phyloP scores from a whole-genome alignment of 2,888 invertebrate genomes.

The Apotomis turbidana region DNA sequence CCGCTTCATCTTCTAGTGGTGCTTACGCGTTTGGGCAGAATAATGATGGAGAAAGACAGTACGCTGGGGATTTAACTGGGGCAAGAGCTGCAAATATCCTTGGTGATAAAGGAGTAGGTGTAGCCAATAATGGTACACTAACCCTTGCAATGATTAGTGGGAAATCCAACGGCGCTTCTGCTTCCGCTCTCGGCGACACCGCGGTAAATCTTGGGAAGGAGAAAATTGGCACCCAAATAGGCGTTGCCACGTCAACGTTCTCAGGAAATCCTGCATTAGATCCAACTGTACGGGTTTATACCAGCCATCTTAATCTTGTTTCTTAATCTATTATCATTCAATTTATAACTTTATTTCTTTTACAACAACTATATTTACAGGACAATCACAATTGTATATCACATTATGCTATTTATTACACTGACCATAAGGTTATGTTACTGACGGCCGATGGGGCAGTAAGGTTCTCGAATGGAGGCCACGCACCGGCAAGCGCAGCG shows the following conservation, averaged over 20 bases:
- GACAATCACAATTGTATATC: too few relatives aligned
- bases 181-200: background rate
- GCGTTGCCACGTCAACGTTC: background rate
- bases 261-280: background rate
- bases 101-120: background rate
- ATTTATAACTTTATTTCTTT: too few relatives aligned
- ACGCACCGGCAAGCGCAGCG: too few relatives aligned
- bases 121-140: background rate
- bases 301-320: background rate
- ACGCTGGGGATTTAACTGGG: background rate
- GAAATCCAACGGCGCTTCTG: background rate
- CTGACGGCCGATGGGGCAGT: too few relatives aligned
- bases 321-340: background rate
- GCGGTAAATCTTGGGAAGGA: background rate
- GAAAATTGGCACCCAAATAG: background rate
- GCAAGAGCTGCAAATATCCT: background rate
- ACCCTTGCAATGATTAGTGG: background rate
- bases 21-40: background rate
- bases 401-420: too few relatives aligned
- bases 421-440: too few relatives aligned
- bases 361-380: too few relatives aligned
- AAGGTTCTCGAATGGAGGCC: too few relatives aligned
- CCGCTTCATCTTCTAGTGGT: background rate
- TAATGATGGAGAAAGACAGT: background rate
- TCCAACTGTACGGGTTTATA: background rate